Percentiles rank a stretch among this genome's conserved stretches.
phyloP scores from a whole-genome alignment of 2,113 vertebrate genomes.

The Zosterops hypoxanthus region DNA sequence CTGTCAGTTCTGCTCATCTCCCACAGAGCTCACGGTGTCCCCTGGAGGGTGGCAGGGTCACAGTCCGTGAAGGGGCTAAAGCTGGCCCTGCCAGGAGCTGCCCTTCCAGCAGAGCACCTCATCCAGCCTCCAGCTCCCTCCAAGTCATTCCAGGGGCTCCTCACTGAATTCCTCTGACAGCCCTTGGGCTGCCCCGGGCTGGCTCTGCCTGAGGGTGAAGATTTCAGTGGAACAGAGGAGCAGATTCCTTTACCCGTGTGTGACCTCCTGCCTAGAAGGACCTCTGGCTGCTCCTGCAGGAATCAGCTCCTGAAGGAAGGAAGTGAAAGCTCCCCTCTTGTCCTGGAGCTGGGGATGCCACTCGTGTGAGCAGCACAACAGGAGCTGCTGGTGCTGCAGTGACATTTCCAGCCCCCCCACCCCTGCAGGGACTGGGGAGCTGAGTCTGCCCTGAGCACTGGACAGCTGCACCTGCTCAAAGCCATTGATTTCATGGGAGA shows the following conservation, averaged over 20 bases:
- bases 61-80: background rate
- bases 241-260: background rate
- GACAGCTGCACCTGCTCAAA: background rate
- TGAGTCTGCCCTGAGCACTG: background rate
- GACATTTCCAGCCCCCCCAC: background rate
- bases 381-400: background rate
- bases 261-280: background rate
- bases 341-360: background rate
- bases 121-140: background rate
- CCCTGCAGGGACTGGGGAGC: background rate
- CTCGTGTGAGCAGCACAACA: rapidly evolving
- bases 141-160: rapidly evolving
- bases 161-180: background rate
- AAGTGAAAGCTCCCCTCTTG: background rate
- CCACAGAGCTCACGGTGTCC: rapidly evolving
- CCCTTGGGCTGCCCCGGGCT: rapidly evolving
- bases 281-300: background rate
- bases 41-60: background rate
- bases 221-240: rapidly evolving
- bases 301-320: background rate
- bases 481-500: background rate
- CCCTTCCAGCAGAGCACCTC: background rate
- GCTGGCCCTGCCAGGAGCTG: background rate
- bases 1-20: background rate
- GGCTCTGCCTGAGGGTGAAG: background rate